phyloP scores from a whole-genome alignment of 2,797 vertebrate genomes.

The Neopelma chrysocephalum region DNA sequence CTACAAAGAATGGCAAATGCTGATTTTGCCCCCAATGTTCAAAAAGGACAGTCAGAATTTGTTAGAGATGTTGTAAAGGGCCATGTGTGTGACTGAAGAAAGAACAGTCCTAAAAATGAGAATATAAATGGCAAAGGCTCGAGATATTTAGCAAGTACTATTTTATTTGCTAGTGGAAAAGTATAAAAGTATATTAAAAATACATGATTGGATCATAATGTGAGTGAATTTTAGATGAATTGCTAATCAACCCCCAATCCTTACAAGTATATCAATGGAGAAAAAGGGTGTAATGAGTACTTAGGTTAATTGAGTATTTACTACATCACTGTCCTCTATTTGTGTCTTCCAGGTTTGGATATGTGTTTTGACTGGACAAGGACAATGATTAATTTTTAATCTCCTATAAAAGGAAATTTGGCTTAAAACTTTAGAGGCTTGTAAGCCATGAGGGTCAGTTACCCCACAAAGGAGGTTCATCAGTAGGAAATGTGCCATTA shows the following conservation, averaged over 20 bases:
- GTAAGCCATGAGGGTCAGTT: background rate
- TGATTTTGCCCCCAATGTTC: background rate
- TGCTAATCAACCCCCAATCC: background rate
- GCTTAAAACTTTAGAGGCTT: background rate
- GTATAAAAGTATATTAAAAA: background rate
- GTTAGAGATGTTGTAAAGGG: background rate
- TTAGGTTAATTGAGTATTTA: background rate
- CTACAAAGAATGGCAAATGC: background rate
- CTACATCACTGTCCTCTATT: background rate
- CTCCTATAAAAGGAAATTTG: background rate
- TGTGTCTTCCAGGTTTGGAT: background rate
- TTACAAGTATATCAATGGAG: background rate
- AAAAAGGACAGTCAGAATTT: background rate
- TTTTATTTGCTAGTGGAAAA: background rate
- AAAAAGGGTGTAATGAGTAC: background rate
- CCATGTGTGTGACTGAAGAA: background rate
- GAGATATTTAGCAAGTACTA: background rate
- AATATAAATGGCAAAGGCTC: background rate
- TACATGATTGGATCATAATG: background rate
- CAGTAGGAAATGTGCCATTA: background rate
- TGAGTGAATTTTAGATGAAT: background rate
- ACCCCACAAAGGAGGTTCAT: background rate
- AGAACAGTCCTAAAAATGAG: background rate
- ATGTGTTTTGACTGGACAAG: background rate
- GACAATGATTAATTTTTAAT: background rate